Evolutionary conservation across 2,888 invertebrate genomes (phyloP), one percentile per base, ranked within the genome.

Genomic region (Dascillus cervinus): DNA sequence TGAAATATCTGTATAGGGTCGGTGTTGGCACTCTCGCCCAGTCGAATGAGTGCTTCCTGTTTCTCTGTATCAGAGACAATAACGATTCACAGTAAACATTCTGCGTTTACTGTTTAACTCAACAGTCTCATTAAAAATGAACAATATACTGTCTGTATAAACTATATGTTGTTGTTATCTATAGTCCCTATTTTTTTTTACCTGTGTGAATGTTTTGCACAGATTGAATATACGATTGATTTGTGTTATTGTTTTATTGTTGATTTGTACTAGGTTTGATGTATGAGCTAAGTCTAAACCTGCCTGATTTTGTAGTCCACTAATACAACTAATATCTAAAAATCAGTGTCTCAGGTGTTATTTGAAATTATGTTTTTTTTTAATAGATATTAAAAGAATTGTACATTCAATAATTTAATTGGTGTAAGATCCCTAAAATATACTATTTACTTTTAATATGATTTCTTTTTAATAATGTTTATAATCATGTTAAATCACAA

Each of bases 1-100:
- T 67, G 91, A 91, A 69, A 91, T 91, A 71, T 89, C 89, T 50
- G 90, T 91, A 74, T 91, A 85, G 86, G 64, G 60, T 46, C 70
- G 64, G 62, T 64, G 64, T 60, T 58, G 62, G 61, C 62, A 63
- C 57, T 59, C 57, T 40, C 54, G 51, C 44, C 47, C 29, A 19
- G 29, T 19, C 30, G 35, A 39, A 33, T 34, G 37, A 37, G 37
- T 34, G 37, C 37, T 26, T 26, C 17, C 28, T 36, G 41, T 46
- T 48, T 46, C 48, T 48, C 48, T 48, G 48, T 46, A 48, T 48
- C 48, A 48, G 48, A 48, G 48, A 46, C 44, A 25, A n/a, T 8
- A 27, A 31, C 34, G 38, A 32, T 38, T 37, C 36, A 37, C 34
- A 30, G 38, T 36, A 41, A 43, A 44, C 36, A 33, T 42, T 39